Base-by-base conservation (phyloP, 2,113 vertebrate genomes). In the Ictalurus punctatus region DNA sequence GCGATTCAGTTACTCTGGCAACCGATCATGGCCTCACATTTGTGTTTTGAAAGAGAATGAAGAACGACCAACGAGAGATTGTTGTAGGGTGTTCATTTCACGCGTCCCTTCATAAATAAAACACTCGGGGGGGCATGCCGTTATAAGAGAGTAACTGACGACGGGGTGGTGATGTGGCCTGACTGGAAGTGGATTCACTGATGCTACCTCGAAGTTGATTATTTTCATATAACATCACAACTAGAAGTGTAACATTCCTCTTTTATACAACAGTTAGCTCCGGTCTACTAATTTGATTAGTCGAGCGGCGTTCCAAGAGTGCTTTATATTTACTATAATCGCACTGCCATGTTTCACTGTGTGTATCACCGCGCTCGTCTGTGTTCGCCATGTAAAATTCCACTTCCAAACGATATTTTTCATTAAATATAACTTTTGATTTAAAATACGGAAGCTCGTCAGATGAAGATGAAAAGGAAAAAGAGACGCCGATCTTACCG, bases 1-100 rank as follows among this genome's bases (percentile, higher is more conserved):
- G 56, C 5, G 59, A 84, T 84, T 67, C 59, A 17, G 83, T 84
- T 65, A 27, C 83, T 65, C 56, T 65, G 83, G 82, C 82, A 83
- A 83, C 58, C 12, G 8, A 58, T 25, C 23, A 65, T 83, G 56
- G 82, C 21, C 34, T 2, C 81, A 61, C n/a, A 37, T 83, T 61
- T 25, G 8, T 34, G 56, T 25, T 19, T 82, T 59, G 16, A 59
- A 58, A 80, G n/a, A 58, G 25, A 44, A 79, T 27, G 48, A 25
- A 56, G 21, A 52, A 80, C 48, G n/a, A 13, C 48, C n/a, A 59
- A 25, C 12, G 27, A n/a, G 27, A 81, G n/a, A 59, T 79, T 7
- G 44, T 16, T n/a, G 23, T 12, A 79, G 6, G 4, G 5, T n/a
- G 16, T 56, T 56, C 1, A 81, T 30, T 81, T 81, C 27, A 54